Evolutionary conservation across 2,888 invertebrate genomes (phyloP).

Genomic region (Dicycla oo): DNA sequence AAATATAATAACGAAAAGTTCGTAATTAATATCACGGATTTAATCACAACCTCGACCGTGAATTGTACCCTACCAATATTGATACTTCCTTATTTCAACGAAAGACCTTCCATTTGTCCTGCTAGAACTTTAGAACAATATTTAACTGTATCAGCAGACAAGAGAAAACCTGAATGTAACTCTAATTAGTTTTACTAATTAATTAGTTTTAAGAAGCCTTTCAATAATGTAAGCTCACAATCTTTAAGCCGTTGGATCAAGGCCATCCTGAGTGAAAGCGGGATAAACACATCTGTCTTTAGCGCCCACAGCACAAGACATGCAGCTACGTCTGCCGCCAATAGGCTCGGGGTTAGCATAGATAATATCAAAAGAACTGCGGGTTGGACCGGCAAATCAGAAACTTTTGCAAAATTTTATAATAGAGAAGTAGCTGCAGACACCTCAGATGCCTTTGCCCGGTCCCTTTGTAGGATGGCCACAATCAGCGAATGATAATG

Average conservation of each 20-base stretch:
- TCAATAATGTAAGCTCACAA: slow-evolving; percentile 8
- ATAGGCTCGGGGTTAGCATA: slow-evolving; percentile 9
- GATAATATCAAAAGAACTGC: slow-evolving; percentile 27
- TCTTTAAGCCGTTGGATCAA: slow-evolving; percentile 23
- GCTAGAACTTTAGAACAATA: slow-evolving; percentile 18
- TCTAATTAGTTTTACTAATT: too few species aligned
- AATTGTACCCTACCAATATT: slow-evolving; percentile 6
- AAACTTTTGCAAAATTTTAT: slow-evolving; percentile 21
- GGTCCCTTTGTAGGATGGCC: slow-evolving; percentile 15
- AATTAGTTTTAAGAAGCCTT: slow-evolving; percentile 16
- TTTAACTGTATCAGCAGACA: slow-evolving; percentile 2
- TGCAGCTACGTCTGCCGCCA: too few species aligned
- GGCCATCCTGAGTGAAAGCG: slow-evolving; percentile 7
- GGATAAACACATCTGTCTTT: slow-evolving; percentile 25
- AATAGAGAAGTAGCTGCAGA: slow-evolving; percentile 12
- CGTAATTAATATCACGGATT: slow-evolving; percentile 17
- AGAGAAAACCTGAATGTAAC: slow-evolving; percentile 8
- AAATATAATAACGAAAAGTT: slow-evolving; percentile 10
- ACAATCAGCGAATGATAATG: background rate
- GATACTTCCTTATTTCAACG: slow-evolving; percentile 22
- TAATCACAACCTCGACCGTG: slow-evolving; percentile 16
- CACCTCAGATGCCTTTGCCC: slow-evolving; percentile 15
- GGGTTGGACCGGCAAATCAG: background rate
- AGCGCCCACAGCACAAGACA: slow-evolving; percentile 25
- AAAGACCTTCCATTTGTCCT: slow-evolving; percentile 22